These are phyloP conservation scores for pig (Sus scrofa) DNA, from an alignment of 2,113 vertebrate species.

Conservation along the genomic window DNA sequence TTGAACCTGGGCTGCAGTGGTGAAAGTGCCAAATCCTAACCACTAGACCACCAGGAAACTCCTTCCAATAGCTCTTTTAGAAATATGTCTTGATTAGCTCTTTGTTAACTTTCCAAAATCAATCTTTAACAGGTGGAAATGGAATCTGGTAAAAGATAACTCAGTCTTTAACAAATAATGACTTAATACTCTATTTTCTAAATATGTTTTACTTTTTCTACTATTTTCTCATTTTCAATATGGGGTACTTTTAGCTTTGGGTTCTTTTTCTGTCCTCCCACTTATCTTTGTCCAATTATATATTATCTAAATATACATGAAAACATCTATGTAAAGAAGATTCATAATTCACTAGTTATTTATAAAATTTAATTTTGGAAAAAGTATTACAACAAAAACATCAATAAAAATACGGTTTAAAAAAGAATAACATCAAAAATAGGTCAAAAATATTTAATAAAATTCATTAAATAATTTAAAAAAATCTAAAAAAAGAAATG, in stretches of 20 bases:
- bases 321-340: slow-evolving; percentile 47
- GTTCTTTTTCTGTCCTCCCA: not conserved
- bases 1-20: no score
- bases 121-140: slow-evolving; percentile 47
- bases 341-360: slow-evolving; percentile 55
- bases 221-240: not conserved
- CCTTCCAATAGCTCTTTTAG: slow-evolving; percentile 25
- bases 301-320: slow-evolving; percentile 55
- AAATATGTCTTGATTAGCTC: slow-evolving; percentile 7
- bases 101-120: slow-evolving; percentile 55
- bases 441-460: slow-evolving; percentile 22
- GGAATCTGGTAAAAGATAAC: slow-evolving; percentile 42
- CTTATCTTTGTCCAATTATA: slow-evolving; percentile 38
- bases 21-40: no score
- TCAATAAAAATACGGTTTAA: slow-evolving; percentile 45
- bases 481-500: no score
- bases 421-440: slow-evolving; percentile 42
- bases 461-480: no score
- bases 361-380: slow-evolving; percentile 54
- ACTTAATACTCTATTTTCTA: slow-evolving; percentile 26
- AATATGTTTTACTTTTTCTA: slow-evolving; percentile 15
- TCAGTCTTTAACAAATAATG: slow-evolving; percentile 31
- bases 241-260: slow-evolving; percentile 38
- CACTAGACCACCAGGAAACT: no score
- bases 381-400: slow-evolving; percentile 42